Evolutionary conservation across 1,140 invertebrate species (phyloP).

Genomic region (Chironomus tepperi): DNA sequence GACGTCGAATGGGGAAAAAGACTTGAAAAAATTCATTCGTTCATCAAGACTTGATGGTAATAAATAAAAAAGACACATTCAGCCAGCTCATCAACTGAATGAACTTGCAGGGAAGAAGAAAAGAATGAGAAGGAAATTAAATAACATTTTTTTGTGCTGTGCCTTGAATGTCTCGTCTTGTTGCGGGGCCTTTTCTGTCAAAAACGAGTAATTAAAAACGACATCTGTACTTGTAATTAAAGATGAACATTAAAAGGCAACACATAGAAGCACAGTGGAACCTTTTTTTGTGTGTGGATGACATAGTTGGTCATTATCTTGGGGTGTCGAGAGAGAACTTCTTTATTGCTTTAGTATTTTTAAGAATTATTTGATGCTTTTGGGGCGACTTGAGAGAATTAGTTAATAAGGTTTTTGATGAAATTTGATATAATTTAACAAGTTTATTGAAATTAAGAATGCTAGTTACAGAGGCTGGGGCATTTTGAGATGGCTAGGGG

Average conservation of each 20-base stretch:
- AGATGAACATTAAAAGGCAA: neutral
- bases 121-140: neutral
- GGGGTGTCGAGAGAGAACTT: too few species aligned
- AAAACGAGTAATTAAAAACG: constrained; percentile 23
- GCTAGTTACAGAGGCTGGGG: too few species aligned
- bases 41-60: neutral
- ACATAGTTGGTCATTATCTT: too few species aligned
- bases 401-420: too few species aligned
- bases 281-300: neutral
- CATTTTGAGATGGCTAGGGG: too few species aligned
- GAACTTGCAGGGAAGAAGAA: neutral
- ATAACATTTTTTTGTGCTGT: neutral
- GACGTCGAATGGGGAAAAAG: too few species aligned
- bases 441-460: too few species aligned
- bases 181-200: neutral
- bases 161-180: neutral
- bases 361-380: too few species aligned
- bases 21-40: too few species aligned
- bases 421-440: too few species aligned
- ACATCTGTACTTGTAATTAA: constrained; percentile 23
- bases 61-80: constrained; percentile 9
- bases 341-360: too few species aligned
- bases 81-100: constrained; percentile 18
- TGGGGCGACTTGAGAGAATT: too few species aligned
- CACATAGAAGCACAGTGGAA: neutral